Percentiles rank a stretch among this genome's conserved stretches.
phyloP scores from a whole-genome alignment of 2,888 invertebrate genomes.

The Ormyrus labotus region DNA sequence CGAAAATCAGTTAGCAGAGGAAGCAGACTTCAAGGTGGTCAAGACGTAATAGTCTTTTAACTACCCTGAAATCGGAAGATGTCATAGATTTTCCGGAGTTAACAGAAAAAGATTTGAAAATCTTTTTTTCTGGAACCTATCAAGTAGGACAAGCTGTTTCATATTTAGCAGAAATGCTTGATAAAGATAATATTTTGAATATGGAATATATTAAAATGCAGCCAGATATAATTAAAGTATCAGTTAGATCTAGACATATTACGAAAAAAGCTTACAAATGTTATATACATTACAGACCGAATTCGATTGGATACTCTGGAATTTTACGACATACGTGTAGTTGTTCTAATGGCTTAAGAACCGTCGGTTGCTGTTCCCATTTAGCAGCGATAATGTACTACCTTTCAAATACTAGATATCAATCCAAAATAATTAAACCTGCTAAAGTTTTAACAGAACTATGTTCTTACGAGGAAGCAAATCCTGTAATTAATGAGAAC shows the following conservation, averaged over 20 bases:
- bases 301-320: background rate
- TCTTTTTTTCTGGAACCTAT: too few relatives aligned
- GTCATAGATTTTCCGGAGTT: too few relatives aligned
- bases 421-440: background rate
- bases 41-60: background rate
- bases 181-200: background rate
- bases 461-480: background rate
- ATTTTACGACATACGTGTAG: background rate
- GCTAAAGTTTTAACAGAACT: slow-evolving; percentile 3
- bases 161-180: too few relatives aligned
- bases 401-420: background rate
- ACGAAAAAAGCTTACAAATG: background rate
- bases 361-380: too few relatives aligned
- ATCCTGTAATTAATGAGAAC: background rate
- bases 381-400: too few relatives aligned
- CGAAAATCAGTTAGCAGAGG: background rate
- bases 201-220: background rate
- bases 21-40: background rate
- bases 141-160: too few relatives aligned
- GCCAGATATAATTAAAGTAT: background rate
- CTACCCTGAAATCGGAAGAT: background rate
- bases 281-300: background rate
- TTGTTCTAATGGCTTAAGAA: background rate
- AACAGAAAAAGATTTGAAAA: too few relatives aligned
- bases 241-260: background rate